Conservation (phyloP, 1,140 invertebrate species). For the Apis cerana region DNA sequence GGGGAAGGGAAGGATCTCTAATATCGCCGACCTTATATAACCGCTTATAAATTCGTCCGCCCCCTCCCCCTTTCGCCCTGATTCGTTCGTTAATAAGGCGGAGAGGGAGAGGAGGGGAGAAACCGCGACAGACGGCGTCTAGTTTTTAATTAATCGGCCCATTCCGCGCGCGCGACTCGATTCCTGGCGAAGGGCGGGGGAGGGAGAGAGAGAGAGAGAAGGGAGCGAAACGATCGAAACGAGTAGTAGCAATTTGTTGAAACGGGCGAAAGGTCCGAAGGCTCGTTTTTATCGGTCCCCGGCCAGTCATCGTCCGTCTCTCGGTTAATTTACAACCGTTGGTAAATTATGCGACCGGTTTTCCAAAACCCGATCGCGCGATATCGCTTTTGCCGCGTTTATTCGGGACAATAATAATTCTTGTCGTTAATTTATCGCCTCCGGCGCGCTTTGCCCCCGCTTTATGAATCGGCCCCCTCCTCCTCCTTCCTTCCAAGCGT, state of each 20-base stretch:
- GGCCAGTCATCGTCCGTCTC: conserved; percentile 57
- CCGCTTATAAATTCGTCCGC: conserved; percentile 41
- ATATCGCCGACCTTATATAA: neutral
- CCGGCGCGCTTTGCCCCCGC: conserved; percentile 38
- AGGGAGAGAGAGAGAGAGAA: too few relatives aligned
- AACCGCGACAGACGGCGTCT: neutral
- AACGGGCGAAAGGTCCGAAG: conserved; percentile 13
- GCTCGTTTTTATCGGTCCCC: conserved; percentile 60
- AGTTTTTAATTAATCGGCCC: conserved; percentile 32
- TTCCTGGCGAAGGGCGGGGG: neutral
- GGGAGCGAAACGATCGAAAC: conserved; percentile 1
- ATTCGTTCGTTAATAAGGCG: neutral
- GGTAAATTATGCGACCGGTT: conserved; percentile 61
- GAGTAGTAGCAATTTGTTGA: conserved; percentile 17
- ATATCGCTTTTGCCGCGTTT: conserved; percentile 48
- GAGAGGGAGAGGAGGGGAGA: neutral
- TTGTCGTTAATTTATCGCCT: conserved; percentile 61
- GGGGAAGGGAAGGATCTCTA: neutral
- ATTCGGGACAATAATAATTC: conserved; percentile 62
- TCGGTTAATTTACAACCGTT: conserved; percentile 63
- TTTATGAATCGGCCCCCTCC: conserved; percentile 5
- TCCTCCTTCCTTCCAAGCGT: conserved; percentile 25
- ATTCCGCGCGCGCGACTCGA: neutral
- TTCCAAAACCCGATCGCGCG: conserved; percentile 39
- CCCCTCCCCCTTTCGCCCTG: neutral